Evolutionary conservation across 2,888 invertebrate species (phyloP).

Genomic region (Neria commutata): DNA sequence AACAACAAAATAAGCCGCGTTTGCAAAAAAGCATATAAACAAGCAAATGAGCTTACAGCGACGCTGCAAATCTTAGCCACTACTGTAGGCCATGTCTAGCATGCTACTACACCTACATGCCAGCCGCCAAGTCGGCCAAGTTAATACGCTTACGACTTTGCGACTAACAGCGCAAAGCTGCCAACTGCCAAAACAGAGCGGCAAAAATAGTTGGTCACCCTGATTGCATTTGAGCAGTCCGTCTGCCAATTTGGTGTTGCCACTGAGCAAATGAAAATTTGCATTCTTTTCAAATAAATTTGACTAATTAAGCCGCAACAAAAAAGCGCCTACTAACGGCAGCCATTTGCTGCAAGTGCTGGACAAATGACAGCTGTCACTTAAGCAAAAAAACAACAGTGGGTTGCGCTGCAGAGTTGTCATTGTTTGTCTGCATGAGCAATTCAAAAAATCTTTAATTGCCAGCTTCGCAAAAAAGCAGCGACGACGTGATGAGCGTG

Average conservation of each 20-base stretch:
- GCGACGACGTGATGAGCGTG: too few species aligned
- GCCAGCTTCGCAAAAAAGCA: too few species aligned
- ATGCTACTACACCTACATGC: neutral
- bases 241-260: too few species aligned
- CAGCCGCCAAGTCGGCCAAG: too few species aligned
- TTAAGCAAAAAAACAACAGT: too few species aligned
- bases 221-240: slow-evolving; percentile 2
- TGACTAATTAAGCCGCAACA: too few species aligned
- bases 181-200: neutral
- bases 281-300: neutral
- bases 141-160: too few species aligned
- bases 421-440: too few species aligned
- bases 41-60: slow-evolving; percentile 4
- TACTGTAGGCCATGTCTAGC: neutral
- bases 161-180: too few species aligned
- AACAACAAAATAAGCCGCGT: slow-evolving; percentile 4
- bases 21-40: slow-evolving; percentile 4
- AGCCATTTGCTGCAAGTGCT: neutral
- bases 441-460: too few species aligned
- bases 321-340: neutral
- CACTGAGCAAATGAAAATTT: neutral
- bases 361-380: neutral
- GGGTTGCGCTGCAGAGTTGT: too few species aligned
- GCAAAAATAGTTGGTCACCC: neutral
- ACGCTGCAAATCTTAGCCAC: neutral